A percentile compares a stretch with the other conserved stretches of the same genome.
Evolutionary conservation across 2,888 invertebrate species (phyloP).

Genomic region (Lottia gigantea): DNA sequence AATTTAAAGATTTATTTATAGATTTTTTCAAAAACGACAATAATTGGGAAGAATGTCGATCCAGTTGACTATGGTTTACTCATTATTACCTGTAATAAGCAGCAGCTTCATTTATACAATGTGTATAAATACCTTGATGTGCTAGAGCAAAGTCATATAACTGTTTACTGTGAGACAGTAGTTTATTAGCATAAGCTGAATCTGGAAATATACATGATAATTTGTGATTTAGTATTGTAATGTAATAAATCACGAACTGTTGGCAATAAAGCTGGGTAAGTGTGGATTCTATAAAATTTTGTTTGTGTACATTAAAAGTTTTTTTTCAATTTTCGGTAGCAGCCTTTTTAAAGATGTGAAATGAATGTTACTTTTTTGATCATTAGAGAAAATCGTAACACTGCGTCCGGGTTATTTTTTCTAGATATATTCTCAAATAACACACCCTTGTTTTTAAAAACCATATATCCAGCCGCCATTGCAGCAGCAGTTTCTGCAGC

Average conservation of each 20-base stretch:
- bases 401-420: no score
- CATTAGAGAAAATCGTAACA: no score
- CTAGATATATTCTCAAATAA: background rate
- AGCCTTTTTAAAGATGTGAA: background rate
- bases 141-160: constrained; percentile 27
- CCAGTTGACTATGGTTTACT: no score
- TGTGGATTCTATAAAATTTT: no score
- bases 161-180: constrained; percentile 44
- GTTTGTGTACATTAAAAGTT: no score
- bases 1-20: no score
- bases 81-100: constrained; percentile 16
- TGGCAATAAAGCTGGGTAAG: no score
- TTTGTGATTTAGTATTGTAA: no score
- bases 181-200: constrained; percentile 36
- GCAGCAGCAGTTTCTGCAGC: constrained; percentile 74
- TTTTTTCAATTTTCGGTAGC: no score
- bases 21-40: no score
- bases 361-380: background rate
- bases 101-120: constrained; percentile 19
- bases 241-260: no score
- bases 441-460: constrained; percentile 59
- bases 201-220: constrained; percentile 28
- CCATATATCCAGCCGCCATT: constrained; percentile 71
- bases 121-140: constrained; percentile 24
- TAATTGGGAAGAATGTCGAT: no score